Evolutionary conservation across 2,888 invertebrate species (phyloP).

Genomic region (Lacanobia wlatinum): DNA sequence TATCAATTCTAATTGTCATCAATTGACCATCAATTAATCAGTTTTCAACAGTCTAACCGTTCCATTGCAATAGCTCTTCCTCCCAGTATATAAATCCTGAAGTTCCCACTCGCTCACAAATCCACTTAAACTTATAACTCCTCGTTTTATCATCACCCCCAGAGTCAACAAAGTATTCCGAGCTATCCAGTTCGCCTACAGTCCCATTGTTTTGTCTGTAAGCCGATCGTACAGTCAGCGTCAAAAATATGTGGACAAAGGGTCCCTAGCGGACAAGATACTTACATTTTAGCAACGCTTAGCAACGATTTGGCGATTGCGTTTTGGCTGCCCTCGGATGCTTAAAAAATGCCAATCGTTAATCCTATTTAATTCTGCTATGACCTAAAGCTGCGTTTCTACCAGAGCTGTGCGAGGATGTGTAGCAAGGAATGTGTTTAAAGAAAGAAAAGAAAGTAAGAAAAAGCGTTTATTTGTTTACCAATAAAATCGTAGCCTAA

Average conservation of each 20-base stretch:
- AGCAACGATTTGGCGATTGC: background rate
- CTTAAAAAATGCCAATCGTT: background rate
- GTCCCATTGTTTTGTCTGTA: conserved; percentile 76
- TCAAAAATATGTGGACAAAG: conserved; percentile 15
- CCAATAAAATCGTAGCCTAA: too few species aligned
- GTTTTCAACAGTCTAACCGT: background rate
- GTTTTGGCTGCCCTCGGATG: too few species aligned
- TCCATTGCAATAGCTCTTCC: background rate
- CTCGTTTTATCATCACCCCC: conserved; percentile 46
- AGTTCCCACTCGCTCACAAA: conserved; percentile 26
- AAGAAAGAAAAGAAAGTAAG: too few species aligned
- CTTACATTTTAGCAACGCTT: too few species aligned
- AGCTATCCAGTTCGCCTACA: conserved; percentile 83
- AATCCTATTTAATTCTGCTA: too few species aligned
- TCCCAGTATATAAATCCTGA: background rate
- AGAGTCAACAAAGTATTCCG: conserved; percentile 38
- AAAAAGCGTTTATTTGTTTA: too few species aligned
- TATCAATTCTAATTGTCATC: too few species aligned
- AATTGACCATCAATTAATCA: too few species aligned
- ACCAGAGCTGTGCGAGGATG: too few species aligned
- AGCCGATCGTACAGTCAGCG: conserved; percentile 46
- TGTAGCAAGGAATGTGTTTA: too few species aligned
- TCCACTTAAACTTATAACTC: conserved; percentile 40
- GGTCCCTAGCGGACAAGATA: background rate
- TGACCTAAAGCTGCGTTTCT: too few species aligned